These are phyloP conservation scores for Andrena bucephala DNA, from an alignment of 2,888 invertebrate genomes.

Conservation along the genomic window DNA sequence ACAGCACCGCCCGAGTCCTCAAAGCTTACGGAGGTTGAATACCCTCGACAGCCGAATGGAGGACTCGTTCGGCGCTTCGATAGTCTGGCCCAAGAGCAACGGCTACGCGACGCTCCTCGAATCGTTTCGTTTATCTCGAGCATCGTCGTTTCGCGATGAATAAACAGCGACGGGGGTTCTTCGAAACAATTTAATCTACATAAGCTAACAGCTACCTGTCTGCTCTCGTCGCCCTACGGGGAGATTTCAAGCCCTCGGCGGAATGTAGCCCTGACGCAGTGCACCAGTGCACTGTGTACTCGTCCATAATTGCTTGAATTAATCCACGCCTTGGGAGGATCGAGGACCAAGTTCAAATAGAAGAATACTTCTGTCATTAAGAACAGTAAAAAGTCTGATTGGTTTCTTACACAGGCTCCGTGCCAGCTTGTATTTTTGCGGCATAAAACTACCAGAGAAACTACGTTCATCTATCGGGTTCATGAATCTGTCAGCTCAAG, in stretches of 20 bases:
- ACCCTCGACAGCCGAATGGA: constrained; percentile 10
- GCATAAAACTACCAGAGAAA: too few species aligned
- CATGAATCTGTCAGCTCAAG: too few species aligned
- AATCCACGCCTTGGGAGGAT: background rate
- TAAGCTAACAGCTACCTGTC: constrained; percentile 75
- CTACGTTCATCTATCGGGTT: too few species aligned
- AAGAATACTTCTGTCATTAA: too few species aligned
- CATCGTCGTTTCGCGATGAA: constrained; percentile 72
- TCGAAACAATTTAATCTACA: constrained; percentile 79
- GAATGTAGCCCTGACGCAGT: constrained; percentile 41
- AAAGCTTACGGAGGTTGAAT: background rate
- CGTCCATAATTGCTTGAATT: background rate
- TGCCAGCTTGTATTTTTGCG: too few species aligned
- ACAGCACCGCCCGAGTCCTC: background rate
- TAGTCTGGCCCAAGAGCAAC: constrained; percentile 37
- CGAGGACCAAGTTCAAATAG: background rate
- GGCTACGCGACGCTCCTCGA: constrained; percentile 49
- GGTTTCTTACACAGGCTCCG: too few species aligned
- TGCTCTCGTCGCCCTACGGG: constrained; percentile 58
- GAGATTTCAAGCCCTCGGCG: constrained; percentile 56
- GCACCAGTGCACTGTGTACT: constrained; percentile 2
- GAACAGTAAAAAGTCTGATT: too few species aligned
- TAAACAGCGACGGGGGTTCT: constrained; percentile 75
- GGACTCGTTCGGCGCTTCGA: constrained; percentile 50
- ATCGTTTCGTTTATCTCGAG: constrained; percentile 71